Evolutionary conservation across 2,113 vertebrate genomes (phyloP), one percentile per base, ranked within the genome.

Genomic region (Dryoscopus gambensis): DNA sequence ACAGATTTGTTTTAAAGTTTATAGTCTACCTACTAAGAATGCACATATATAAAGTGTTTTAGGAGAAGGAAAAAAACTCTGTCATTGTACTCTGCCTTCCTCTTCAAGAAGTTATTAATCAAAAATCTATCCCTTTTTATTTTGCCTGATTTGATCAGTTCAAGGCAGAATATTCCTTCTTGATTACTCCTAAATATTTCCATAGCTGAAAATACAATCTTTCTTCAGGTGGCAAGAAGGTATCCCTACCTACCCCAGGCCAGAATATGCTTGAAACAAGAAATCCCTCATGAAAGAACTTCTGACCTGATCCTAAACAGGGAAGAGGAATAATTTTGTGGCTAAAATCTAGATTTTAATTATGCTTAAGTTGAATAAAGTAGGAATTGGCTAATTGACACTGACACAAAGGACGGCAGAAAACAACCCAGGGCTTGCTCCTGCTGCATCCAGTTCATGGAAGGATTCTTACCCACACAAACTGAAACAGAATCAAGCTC

Each of bases 331-430:
- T 74, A 16, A 8, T 10, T n/a, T 1, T 25, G 12, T n/a, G 27
- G n/a, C 13, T 65, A 52, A 93, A 92, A 86, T 76, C 46, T 25
- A 31, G 19, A 62, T 69, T 74, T 35, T 63, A 25, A 39, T 69
- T 84, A 27, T 33, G 23, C 5, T 14, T 65, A 53, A 83, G 1
- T 12, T 62, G 55, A 79, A 68, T 84, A 37, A 84, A 80, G 35
- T 23, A 89, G 56, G 63, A 65, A 57, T n/a, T 1, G 0, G 15
- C 47, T 87, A 57, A 71, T 23, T 93, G 69, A 37, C n/a, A 44
- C 2, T 0, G 0, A 42, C 47, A 22, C 9, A n/a, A 71, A 69
- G 56, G 55, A 15, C 3, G 73, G 37, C 20, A 64, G 62, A 30
- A 81, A 75, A 82, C 44, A 74, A 22, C 14, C 5, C 33, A 63